Percentiles rank a stretch among this genome's conserved stretches.
Evolutionary conservation across 2,888 invertebrate genomes (phyloP).

Genomic region (Patella depressa): DNA sequence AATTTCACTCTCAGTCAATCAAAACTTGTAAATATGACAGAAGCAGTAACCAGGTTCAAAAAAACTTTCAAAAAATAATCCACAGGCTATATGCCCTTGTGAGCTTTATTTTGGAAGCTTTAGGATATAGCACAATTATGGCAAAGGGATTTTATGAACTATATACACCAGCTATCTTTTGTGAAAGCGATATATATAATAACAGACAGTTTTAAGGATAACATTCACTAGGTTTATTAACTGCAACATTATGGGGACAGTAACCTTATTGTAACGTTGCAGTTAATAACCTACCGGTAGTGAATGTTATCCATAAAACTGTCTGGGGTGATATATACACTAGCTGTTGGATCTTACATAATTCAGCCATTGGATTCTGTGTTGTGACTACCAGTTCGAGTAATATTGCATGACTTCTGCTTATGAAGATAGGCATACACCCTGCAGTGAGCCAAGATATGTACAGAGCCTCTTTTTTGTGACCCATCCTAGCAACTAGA

Average conservation of each 20-base stretch:
- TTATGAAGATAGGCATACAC: too few species aligned
- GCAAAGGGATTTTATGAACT: background rate
- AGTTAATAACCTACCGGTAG: too few species aligned
- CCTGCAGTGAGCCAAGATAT: too few species aligned
- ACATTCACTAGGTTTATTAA: too few species aligned
- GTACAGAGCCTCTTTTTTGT: too few species aligned
- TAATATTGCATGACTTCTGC: too few species aligned
- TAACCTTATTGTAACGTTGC: background rate
- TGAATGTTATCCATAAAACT: too few species aligned
- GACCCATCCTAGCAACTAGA: too few species aligned
- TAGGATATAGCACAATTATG: constrained; percentile 8
- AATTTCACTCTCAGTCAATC: background rate
- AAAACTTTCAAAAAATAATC: constrained; percentile 5
- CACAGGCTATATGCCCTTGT: constrained; percentile 19
- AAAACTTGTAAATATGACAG: background rate
- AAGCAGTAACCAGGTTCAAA: background rate
- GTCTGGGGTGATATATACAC: background rate
- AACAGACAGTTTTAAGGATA: too few species aligned
- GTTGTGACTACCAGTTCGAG: too few species aligned
- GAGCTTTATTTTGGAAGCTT: constrained; percentile 4
- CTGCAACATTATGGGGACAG: background rate
- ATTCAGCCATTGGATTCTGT: too few species aligned
- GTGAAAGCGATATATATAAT: too few species aligned
- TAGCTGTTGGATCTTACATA: background rate
- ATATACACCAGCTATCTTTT: background rate